These are phyloP conservation scores for Dipodomys spectabilis DNA, from an alignment of 2,113 vertebrate genomes.

Conservation along the genomic window DNA sequence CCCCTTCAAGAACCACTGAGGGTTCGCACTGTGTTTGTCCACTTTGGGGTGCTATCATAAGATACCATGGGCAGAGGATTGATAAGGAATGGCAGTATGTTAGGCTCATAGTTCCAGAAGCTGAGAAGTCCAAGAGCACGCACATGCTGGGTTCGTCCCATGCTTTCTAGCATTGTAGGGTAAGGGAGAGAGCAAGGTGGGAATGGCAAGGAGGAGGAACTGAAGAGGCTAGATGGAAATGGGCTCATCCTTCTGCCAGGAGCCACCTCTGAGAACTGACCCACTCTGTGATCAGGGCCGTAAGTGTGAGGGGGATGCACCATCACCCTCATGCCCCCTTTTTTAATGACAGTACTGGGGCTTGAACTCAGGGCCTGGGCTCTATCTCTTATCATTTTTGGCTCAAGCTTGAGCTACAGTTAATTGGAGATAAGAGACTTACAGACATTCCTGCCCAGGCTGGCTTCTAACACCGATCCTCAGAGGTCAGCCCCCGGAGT, in stretches of 20 bases:
- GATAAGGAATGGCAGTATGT: neutral
- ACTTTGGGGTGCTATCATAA: neutral
- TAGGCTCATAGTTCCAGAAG: neutral
- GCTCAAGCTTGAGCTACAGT: too few relatives aligned
- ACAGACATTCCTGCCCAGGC: too few relatives aligned
- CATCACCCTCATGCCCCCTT: neutral
- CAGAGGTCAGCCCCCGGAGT: too few relatives aligned
- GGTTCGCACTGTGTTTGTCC: neutral
- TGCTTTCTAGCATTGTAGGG: neutral
- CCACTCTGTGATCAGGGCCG: neutral
- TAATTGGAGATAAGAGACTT: too few relatives aligned
- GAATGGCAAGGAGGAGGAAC: too few relatives aligned
- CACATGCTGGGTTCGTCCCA: neutral
- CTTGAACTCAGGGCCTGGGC: too few relatives aligned
- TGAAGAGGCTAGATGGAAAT: too few relatives aligned
- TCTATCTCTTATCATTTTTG: too few relatives aligned
- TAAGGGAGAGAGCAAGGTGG: neutral
- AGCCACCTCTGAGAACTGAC: neutral
- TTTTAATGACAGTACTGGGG: neutral
- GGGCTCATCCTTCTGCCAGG: too few relatives aligned
- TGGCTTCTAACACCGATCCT: too few relatives aligned
- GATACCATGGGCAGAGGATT: neutral
- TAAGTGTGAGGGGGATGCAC: neutral
- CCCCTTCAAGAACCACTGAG: neutral
- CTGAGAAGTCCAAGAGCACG: neutral